phyloP scores from a whole-genome alignment of 2,113 vertebrate species.

The Notarius quadriscutis region DNA sequence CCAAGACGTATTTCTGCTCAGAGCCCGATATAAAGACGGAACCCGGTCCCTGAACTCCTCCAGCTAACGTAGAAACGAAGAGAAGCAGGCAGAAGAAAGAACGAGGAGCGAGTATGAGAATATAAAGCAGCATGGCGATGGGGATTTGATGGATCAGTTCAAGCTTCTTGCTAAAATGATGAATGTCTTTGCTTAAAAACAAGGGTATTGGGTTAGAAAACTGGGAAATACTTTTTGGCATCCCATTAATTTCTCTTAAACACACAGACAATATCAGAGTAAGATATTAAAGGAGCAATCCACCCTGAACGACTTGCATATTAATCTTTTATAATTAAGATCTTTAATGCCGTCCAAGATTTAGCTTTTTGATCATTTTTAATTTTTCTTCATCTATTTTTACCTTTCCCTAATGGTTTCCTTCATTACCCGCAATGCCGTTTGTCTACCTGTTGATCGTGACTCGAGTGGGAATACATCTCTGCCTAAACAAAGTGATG shows the following conservation, averaged over 20 bases:
- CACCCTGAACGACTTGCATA: not conserved
- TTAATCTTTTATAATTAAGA: constrained; percentile 4
- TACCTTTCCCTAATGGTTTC: not conserved
- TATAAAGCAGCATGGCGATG: not conserved
- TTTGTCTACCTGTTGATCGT: not conserved
- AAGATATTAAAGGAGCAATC: not conserved
- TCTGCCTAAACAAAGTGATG: not conserved
- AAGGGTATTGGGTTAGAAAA: not conserved
- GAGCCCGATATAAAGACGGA: not conserved
- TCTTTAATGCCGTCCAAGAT: not conserved
- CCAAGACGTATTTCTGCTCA: not conserved
- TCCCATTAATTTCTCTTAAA: not conserved
- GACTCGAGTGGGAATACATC: not conserved
- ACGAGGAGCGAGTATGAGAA: not conserved
- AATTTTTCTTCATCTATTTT: not conserved
- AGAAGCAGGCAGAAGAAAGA: not conserved
- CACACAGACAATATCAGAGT: not conserved
- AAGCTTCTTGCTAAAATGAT: not conserved
- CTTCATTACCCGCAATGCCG: not conserved
- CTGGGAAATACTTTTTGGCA: not conserved
- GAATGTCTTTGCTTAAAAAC: not conserved
- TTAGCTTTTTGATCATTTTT: not conserved
- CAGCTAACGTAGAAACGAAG: not conserved
- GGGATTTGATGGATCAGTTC: not conserved
- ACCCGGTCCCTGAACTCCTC: not conserved